Evolutionary conservation across 1,140 invertebrate species (phyloP), one percentile per base, ranked within the genome.

Genomic region (Eriosoma lanigerum): DNA sequence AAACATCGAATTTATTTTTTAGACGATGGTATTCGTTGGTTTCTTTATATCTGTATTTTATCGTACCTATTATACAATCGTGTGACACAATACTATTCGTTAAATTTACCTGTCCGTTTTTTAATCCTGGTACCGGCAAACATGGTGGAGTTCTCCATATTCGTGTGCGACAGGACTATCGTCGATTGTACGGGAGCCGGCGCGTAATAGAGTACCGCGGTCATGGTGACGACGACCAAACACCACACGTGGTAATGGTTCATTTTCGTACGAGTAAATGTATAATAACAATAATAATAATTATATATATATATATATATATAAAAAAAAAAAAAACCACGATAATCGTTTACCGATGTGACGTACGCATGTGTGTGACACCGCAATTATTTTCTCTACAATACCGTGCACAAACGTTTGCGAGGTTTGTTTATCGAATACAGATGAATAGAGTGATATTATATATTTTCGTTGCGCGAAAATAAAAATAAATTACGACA

Each of bases 41-140:
- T n/a, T n/a, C n/a, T n/a, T n/a, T n/a, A n/a, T n/a, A n/a, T n/a
- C n/a, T n/a, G n/a, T n/a, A n/a, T n/a, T n/a, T n/a, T n/a, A n/a
- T n/a, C 26, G 26, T 2, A n/a, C 29, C 32, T n/a, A 62, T n/a
- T 60, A 32, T 62, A 62, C 60, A 6, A 48, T 6, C 46, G 46
- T 48, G 13, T 15, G 46, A 13, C 3, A 3, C 5, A 32, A 10
- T 38, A 52, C 4, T n/a, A 17, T 62, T 8, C 52, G n/a, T 4
- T n/a, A 21, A 15, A 38, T 52, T 72, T 76, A 81, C 81, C 81
- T 38, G 81, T 78, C 9, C 72, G 70, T 64, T 81, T 81, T 21
- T 81, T 81, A 26, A 81, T 38, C 52, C 66, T 64, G 13, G 26
- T 29, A 5, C 75, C 75, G 24, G 32, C 38, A 56, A 48, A 78